Conservation (phyloP, 2,113 vertebrate species). For the Zosterops borbonicus region DNA sequence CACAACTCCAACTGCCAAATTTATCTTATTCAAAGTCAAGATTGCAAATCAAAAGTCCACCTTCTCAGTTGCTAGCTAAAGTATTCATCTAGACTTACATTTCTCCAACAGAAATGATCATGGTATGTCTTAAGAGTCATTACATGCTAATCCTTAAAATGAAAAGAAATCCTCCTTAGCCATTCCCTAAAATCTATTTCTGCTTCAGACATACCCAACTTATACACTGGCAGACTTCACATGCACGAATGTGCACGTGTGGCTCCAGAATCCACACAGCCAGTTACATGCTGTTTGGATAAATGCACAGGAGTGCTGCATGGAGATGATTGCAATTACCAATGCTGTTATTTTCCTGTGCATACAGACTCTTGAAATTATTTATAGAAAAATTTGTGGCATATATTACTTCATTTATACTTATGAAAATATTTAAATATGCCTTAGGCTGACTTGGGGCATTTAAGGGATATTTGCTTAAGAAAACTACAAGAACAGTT, state of each 20-base stretch:
- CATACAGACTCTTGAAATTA: neutral
- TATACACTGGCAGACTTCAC: neutral
- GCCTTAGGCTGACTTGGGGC: constrained; percentile 19
- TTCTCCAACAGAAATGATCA: neutral
- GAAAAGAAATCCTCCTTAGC: neutral
- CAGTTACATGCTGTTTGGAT: neutral
- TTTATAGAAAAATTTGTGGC: neutral
- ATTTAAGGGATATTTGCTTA: neutral
- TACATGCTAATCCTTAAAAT: neutral
- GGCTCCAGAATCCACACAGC: neutral
- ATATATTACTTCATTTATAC: constrained; percentile 11
- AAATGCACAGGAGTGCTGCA: neutral
- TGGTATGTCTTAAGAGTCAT: neutral
- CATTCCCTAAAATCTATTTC: neutral
- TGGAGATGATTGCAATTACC: neutral
- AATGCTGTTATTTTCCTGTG: neutral
- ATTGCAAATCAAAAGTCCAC: neutral
- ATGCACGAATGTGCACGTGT: accelerated
- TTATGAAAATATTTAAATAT: neutral
- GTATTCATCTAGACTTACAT: neutral
- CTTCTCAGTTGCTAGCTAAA: neutral
- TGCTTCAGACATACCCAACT: neutral
- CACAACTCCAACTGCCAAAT: neutral
- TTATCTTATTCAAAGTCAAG: neutral
- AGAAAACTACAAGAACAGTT: neutral